A percentile compares a stretch with the other conserved stretches of the same genome.
Conservation (phyloP, 2,113 vertebrate genomes). For the Hiodon alosoides region DNA sequence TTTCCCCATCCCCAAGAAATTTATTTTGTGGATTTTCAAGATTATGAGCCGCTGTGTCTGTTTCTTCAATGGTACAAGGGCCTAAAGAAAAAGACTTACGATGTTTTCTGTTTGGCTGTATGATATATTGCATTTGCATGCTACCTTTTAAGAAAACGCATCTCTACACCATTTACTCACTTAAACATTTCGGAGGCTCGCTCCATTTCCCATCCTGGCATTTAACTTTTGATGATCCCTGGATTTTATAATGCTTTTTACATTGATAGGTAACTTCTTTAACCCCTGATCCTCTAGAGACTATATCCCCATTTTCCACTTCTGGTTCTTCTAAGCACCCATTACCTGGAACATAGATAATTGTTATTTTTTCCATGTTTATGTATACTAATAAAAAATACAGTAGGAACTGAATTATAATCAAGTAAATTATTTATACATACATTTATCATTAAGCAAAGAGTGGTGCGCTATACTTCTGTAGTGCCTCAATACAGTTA, state of each 20-base stretch:
- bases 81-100: not conserved
- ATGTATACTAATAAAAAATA: too few relatives aligned
- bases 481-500: too few relatives aligned
- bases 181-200: not conserved
- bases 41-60: too few relatives aligned
- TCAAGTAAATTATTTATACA: too few relatives aligned
- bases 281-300: not conserved
- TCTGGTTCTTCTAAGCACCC: not conserved
- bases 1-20: not conserved
- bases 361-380: not conserved
- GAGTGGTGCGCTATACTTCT: too few relatives aligned
- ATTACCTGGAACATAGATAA: not conserved
- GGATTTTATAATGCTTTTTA: not conserved
- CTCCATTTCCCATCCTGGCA: not conserved
- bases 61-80: not conserved
- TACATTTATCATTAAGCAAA: too few relatives aligned
- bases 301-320: conserved; percentile 4
- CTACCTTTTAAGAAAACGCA: not conserved
- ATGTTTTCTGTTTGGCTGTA: not conserved
- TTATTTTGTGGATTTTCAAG: not conserved
- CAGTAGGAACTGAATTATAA: too few relatives aligned
- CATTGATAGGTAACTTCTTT: not conserved
- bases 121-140: not conserved
- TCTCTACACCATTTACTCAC: not conserved
- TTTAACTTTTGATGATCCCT: not conserved